phyloP scores from a whole-genome alignment of 2,888 invertebrate genomes.

The Phaonia tiefii region DNA sequence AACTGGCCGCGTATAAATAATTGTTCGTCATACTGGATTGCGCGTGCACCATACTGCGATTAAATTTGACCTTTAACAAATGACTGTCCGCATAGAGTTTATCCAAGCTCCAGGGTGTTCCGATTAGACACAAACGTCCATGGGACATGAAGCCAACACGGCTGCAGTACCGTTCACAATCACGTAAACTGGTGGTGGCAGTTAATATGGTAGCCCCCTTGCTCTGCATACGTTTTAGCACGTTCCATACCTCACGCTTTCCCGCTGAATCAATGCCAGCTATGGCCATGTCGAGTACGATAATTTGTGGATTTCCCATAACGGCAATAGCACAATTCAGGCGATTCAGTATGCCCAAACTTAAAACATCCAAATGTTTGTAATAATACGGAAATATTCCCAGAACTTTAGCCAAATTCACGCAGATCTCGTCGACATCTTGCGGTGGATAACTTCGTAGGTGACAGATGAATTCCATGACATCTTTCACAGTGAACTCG shows the following conservation, averaged over 20 bases:
- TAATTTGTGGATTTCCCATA: constrained; percentile 8
- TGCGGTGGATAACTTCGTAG: constrained; percentile 9
- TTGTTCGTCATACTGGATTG: constrained; percentile 2
- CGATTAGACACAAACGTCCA: constrained; percentile 17
- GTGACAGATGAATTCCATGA: not conserved
- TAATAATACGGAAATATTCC: constrained; percentile 6
- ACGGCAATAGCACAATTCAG: constrained; percentile 10
- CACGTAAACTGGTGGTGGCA: not conserved
- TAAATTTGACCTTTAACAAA: constrained; percentile 20
- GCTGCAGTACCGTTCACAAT: constrained; percentile 4
- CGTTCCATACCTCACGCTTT: constrained; percentile 14
- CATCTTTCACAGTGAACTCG: not conserved
- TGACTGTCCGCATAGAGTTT: constrained; percentile 3
- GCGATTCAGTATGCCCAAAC: constrained; percentile 1
- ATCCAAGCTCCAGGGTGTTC: constrained; percentile 6
- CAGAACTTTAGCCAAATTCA: constrained; percentile 21
- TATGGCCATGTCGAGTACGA: not conserved
- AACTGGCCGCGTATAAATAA: constrained; percentile 28
- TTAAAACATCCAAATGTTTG: constrained; percentile 7
- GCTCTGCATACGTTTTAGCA: constrained; percentile 1
- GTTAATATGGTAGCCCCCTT: not conserved
- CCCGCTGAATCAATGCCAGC: constrained; percentile 12
- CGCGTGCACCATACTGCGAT: not conserved
- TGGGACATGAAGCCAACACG: constrained; percentile 24
- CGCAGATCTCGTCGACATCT: not conserved